phyloP scores from a whole-genome alignment of 1,140 invertebrate species.

The Plectus sambesii region DNA sequence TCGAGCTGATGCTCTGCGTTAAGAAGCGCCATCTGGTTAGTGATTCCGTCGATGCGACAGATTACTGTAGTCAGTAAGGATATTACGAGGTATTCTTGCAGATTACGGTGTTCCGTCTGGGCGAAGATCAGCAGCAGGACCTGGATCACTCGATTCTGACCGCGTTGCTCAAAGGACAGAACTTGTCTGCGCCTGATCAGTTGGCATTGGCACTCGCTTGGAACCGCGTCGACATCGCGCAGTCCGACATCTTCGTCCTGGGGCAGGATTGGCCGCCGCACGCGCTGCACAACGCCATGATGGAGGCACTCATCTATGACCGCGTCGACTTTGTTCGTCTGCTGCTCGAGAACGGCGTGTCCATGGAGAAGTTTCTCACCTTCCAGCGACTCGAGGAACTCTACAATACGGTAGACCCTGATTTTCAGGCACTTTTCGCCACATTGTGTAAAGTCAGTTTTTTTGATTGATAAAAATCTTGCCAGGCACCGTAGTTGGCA shows the following conservation, averaged over 20 bases:
- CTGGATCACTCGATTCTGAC: slow-evolving; percentile 42
- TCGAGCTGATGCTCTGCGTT: slow-evolving; percentile 31
- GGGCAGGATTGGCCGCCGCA: slow-evolving; percentile 79
- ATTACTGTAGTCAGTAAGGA: slow-evolving; percentile 39
- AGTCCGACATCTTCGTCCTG: slow-evolving; percentile 80
- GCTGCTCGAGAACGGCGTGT: slow-evolving; percentile 90
- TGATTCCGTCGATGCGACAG: slow-evolving; percentile 16
- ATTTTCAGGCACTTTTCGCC: too few relatives aligned
- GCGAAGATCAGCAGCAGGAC: slow-evolving; percentile 34
- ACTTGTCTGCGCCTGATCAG: slow-evolving; percentile 37
- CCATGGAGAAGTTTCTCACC: slow-evolving; percentile 90
- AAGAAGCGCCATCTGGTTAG: slow-evolving; percentile 21
- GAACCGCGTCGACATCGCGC: slow-evolving; percentile 91
- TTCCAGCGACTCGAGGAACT: slow-evolving; percentile 84
- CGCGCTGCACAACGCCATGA: slow-evolving; percentile 85
- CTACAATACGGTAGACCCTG: slow-evolving; percentile 80
- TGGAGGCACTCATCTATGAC: slow-evolving; percentile 91
- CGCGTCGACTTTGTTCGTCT: slow-evolving; percentile 90
- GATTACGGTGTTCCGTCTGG: slow-evolving; percentile 39
- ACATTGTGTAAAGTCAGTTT: slow-evolving; percentile 4
- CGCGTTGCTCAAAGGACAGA: slow-evolving; percentile 43
- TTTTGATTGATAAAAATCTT: not conserved
- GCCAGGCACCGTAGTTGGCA: too few relatives aligned
- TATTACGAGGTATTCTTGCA: slow-evolving; percentile 18
- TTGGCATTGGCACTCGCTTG: slow-evolving; percentile 70